phyloP scores from a whole-genome alignment of 2,888 invertebrate genomes.

The Lottia scabra region DNA sequence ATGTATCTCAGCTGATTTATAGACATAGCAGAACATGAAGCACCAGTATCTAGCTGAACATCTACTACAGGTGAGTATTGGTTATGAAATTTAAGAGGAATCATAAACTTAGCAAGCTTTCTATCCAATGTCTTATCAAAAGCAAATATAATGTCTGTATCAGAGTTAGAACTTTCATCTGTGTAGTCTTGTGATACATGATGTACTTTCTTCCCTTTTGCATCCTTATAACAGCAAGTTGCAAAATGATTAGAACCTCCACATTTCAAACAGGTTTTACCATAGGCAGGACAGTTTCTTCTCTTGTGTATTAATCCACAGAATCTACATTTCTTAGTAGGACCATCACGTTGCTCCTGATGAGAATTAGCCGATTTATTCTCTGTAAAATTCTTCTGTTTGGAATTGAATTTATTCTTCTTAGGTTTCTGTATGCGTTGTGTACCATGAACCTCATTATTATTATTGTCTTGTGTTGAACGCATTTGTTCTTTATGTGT shows the following conservation, averaged over 20 bases:
- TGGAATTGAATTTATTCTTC: too few species aligned
- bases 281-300: constrained; percentile 38
- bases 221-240: constrained; percentile 4
- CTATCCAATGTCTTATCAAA: neutral
- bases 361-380: too few species aligned
- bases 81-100: neutral
- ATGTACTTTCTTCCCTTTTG: neutral
- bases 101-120: neutral
- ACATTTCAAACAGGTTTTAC: constrained; percentile 31
- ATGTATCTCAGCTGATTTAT: neutral
- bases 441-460: neutral
- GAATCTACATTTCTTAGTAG: constrained; percentile 20
- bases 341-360: too few species aligned
- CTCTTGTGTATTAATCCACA: constrained; percentile 33
- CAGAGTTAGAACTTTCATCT: neutral
- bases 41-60: neutral
- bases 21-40: neutral
- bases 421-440: too few species aligned
- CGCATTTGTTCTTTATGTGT: constrained; percentile 1
- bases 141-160: neutral
- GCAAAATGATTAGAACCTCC: constrained; percentile 33
- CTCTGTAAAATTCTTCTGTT: too few species aligned
- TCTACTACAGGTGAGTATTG: neutral
- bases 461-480: neutral
- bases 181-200: neutral